Evolutionary conservation across 2,113 vertebrate species (phyloP).

Genomic region (Lepisosteus osseus): DNA sequence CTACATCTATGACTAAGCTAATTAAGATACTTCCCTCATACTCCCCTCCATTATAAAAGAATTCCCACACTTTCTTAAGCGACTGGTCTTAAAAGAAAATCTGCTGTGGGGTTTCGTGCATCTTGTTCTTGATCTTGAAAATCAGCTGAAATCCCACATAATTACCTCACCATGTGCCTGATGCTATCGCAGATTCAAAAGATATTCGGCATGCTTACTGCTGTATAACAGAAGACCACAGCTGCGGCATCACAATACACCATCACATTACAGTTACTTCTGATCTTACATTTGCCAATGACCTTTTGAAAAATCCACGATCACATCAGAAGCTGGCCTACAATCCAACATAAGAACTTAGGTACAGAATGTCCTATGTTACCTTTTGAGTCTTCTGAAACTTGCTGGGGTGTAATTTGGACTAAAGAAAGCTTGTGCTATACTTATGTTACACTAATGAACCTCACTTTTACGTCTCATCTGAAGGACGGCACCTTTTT

Average conservation of each 20-base stretch:
- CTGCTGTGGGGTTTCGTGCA: conserved; percentile 23
- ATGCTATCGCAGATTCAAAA: conserved; percentile 28
- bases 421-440: too few species aligned
- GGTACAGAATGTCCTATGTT: too few species aligned
- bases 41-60: too few species aligned
- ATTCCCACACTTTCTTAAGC: conserved; percentile 10
- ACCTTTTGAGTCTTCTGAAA: too few species aligned
- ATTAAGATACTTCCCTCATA: too few species aligned
- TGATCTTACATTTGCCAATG: conserved; percentile 38
- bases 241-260: conserved; percentile 30
- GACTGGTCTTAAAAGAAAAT: conserved; percentile 16
- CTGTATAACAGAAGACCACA: conserved; percentile 21
- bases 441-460: too few species aligned
- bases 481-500: too few species aligned
- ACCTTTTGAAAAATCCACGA: conserved; percentile 35
- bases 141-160: conserved; percentile 17
- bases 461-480: too few species aligned
- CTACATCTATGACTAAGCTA: too few species aligned
- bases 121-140: conserved; percentile 15
- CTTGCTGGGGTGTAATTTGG: too few species aligned
- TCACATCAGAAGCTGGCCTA: conserved; percentile 25
- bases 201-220: conserved; percentile 23
- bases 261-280: conserved; percentile 30
- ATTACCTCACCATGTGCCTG: conserved; percentile 14
- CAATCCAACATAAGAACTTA: too few species aligned